Conservation (phyloP, 2,888 invertebrate genomes). For the Pharmacophagus antenor region DNA sequence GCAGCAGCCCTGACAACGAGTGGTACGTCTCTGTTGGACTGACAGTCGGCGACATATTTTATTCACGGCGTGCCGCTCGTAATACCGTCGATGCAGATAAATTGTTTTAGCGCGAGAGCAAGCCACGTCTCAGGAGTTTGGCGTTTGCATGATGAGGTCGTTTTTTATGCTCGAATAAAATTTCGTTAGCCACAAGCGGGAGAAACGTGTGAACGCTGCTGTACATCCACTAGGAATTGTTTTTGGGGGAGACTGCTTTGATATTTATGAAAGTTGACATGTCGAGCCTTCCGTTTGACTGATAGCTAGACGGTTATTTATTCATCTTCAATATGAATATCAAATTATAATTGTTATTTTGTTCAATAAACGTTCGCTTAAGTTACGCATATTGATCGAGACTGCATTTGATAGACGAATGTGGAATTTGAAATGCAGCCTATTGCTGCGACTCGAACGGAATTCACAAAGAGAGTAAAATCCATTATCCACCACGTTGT, state of each 20-base stretch:
- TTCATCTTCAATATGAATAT: not conserved
- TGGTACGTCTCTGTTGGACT: slow-evolving; percentile 60
- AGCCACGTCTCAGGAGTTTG: slow-evolving; percentile 74
- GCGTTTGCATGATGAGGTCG: slow-evolving; percentile 80
- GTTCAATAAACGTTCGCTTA: no score
- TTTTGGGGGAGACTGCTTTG: slow-evolving; percentile 70
- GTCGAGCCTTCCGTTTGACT: slow-evolving; percentile 62
- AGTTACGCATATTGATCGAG: no score
- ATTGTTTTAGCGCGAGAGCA: slow-evolving; percentile 77
- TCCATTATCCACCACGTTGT: no score
- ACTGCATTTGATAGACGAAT: no score
- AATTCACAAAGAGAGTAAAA: no score
- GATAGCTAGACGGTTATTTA: slow-evolving; percentile 49
- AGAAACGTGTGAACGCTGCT: slow-evolving; percentile 66
- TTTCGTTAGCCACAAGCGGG: slow-evolving; percentile 72
- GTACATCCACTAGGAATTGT: slow-evolving; percentile 71
- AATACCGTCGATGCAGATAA: slow-evolving; percentile 81
- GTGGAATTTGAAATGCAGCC: no score
- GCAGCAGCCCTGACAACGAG: slow-evolving; percentile 32
- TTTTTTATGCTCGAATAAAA: slow-evolving; percentile 80
- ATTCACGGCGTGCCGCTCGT: slow-evolving; percentile 76
- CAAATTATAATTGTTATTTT: not conserved
- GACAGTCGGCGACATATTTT: slow-evolving; percentile 80
- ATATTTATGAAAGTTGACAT: slow-evolving; percentile 77
- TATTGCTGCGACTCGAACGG: no score